phyloP scores from a whole-genome alignment of 2,888 invertebrate species.

The Zygaena filipendulae region DNA sequence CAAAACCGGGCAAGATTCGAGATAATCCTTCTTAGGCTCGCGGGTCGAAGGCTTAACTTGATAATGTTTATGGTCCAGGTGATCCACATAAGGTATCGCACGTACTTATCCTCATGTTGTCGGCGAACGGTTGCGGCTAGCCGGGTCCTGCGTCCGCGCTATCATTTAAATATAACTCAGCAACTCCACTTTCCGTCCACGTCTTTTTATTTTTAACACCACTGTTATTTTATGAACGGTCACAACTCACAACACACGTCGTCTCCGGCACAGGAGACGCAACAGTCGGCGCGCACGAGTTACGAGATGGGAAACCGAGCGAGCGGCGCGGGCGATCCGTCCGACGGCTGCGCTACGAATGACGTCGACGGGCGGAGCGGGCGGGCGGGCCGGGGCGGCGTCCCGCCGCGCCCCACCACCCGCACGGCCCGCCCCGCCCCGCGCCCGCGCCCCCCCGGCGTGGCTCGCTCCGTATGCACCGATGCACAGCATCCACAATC shows the following conservation, averaged over 20 bases:
- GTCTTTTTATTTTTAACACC: conserved; percentile 63
- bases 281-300: conserved; percentile 23
- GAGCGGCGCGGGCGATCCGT: conserved; percentile 24
- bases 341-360: conserved; percentile 42
- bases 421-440: conserved; percentile 14
- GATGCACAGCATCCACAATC: conserved; percentile 55
- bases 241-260: conserved; percentile 48
- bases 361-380: conserved; percentile 32
- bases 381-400: conserved; percentile 31
- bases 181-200: conserved; percentile 54
- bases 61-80: too few species aligned
- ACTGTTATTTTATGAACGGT: conserved; percentile 38
- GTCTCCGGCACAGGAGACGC: conserved; percentile 29
- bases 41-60: too few species aligned
- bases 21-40: too few species aligned
- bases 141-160: conserved; percentile 49
- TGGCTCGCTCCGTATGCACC: conserved; percentile 38
- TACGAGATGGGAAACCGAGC: conserved; percentile 18
- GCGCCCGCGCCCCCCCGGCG: conserved; percentile 20
- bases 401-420: conserved; percentile 23
- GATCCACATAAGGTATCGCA: conserved; percentile 36
- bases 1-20: too few species aligned
- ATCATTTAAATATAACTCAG: conserved; percentile 67
- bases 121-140: conserved; percentile 44
- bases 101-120: conserved; percentile 63